Conservation (phyloP, 1,140 invertebrate genomes). For the Dendroctonus ponderosae region DNA sequence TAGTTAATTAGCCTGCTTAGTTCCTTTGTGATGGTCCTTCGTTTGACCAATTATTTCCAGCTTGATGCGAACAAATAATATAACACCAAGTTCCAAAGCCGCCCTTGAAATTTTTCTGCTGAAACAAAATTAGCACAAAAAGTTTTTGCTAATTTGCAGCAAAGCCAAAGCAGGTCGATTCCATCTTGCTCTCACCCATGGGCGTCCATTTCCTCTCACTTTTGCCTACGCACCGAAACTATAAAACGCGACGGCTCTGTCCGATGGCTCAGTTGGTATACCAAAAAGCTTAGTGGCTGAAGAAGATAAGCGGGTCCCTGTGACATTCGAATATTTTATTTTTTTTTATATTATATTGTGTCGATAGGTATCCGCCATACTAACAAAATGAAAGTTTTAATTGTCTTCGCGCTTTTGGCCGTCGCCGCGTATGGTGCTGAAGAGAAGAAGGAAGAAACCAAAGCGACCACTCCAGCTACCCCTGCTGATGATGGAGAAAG, state of each 20-base stretch:
- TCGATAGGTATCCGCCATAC: constrained; percentile 1
- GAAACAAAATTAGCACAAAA: too few relatives aligned
- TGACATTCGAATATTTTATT: constrained; percentile 5
- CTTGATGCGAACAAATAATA: too few relatives aligned
- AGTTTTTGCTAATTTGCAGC: too few relatives aligned
- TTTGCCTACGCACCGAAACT: constrained; percentile 9
- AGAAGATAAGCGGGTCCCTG: constrained; percentile 4
- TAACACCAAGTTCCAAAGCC: too few relatives aligned
- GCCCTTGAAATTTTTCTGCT: too few relatives aligned
- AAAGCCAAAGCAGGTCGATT: background rate
- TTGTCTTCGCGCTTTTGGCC: constrained; percentile 24
- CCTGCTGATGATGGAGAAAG: constrained; percentile 50
- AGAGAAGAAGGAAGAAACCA: constrained; percentile 55
- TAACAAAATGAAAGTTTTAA: constrained; percentile 34
- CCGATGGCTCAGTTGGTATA: constrained; percentile 20
- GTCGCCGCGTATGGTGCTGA: constrained; percentile 54
- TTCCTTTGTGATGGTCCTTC: too few relatives aligned
- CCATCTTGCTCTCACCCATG: constrained; percentile 10
- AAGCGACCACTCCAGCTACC: background rate
- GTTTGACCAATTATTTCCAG: too few relatives aligned
- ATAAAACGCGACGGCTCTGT: constrained; percentile 7
- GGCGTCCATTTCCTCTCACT: constrained; percentile 5
- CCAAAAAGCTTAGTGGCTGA: constrained; percentile 13
- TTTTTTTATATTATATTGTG: background rate
- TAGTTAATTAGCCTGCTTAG: too few relatives aligned